Conservation (phyloP, 2,888 invertebrate genomes). For the Caenorhabditis becei region DNA sequence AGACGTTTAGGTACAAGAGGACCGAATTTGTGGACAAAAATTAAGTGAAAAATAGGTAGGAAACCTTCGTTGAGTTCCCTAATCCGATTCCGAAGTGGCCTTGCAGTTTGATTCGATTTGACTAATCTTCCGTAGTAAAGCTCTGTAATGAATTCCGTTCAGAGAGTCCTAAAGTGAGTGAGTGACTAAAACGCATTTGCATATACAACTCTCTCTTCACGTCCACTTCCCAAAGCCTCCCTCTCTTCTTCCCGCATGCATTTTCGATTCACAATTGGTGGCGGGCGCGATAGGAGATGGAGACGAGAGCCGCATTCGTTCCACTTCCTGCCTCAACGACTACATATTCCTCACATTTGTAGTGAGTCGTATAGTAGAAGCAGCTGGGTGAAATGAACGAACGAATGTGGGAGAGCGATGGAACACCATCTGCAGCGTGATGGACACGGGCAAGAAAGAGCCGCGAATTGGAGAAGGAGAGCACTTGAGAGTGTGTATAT, state of each 20-base stretch:
- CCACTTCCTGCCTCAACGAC: conserved; percentile 6
- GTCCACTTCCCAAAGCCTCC: conserved; percentile 1
- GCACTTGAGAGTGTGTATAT: conserved; percentile 17
- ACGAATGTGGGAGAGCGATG: conserved; percentile 9
- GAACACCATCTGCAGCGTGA: conserved; percentile 46
- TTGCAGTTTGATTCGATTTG: not conserved
- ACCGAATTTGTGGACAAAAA: too few relatives aligned
- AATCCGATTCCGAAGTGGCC: not conserved
- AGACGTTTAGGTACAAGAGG: too few relatives aligned
- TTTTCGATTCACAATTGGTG: conserved; percentile 44
- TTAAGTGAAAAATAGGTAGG: too few relatives aligned
- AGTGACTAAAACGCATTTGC: conserved; percentile 57
- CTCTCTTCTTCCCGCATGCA: conserved; percentile 32
- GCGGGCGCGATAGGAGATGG: conserved; percentile 5
- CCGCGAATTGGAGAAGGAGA: conserved; percentile 21
- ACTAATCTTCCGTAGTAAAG: not conserved
- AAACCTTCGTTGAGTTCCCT: too few relatives aligned
- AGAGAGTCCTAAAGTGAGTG: too few relatives aligned
- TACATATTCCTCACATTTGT: conserved; percentile 17
- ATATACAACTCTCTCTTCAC: conserved; percentile 42
- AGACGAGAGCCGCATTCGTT: conserved; percentile 2
- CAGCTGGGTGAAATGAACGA: not conserved
- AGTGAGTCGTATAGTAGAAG: conserved; percentile 38
- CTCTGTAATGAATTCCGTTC: conserved; percentile 46
- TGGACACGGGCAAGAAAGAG: conserved; percentile 6